phyloP scores from a whole-genome alignment of 2,113 vertebrate species.

The Grammomys surdaster region DNA sequence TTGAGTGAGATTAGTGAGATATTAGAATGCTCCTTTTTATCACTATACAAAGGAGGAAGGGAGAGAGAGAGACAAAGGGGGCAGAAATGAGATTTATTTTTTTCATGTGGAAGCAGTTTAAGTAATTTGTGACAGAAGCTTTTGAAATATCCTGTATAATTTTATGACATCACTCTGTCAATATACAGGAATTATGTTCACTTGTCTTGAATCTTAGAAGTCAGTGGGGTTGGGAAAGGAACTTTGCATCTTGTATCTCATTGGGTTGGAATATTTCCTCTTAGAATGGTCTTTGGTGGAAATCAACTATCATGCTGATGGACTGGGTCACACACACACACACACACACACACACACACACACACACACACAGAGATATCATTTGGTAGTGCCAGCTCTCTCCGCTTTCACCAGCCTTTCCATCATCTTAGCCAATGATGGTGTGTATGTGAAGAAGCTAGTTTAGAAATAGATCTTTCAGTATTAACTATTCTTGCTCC shows the following conservation, averaged over 20 bases:
- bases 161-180: not conserved
- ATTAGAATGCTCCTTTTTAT: not conserved
- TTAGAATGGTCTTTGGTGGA: not conserved
- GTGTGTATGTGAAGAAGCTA: not conserved
- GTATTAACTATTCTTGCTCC: not conserved
- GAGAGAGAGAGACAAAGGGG: not conserved
- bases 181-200: not conserved
- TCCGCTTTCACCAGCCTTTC: not conserved
- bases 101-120: not conserved
- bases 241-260: not conserved
- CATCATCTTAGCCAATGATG: not conserved
- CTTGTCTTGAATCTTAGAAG: not conserved
- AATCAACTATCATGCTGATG: too few relatives aligned
- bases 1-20: not conserved
- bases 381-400: not conserved
- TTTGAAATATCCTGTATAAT: not conserved
- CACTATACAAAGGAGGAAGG: not conserved
- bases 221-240: not conserved
- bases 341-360: too few relatives aligned
- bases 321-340: too few relatives aligned
- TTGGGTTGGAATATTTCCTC: not conserved
- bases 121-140: not conserved
- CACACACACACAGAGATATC: not conserved
- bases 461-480: not conserved
- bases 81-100: not conserved